phyloP scores from a whole-genome alignment of 1,140 invertebrate species.

The Drosophila ironensis region DNA sequence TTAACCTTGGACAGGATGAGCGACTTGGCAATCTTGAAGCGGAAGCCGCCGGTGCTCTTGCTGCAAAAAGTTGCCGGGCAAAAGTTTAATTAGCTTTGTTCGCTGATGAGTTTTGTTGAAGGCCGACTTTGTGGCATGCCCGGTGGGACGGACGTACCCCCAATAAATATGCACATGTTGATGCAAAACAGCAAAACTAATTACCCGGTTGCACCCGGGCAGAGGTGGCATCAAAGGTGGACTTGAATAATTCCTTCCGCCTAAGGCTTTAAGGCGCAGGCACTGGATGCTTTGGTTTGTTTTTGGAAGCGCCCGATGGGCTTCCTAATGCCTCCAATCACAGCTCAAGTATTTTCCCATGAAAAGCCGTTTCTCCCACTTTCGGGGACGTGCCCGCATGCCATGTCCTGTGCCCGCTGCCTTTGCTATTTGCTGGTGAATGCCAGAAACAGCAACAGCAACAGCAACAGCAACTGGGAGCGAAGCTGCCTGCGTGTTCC shows the following conservation, averaged over 20 bases:
- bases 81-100: conserved; percentile 67
- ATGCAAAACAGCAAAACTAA: background rate
- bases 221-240: too few species aligned
- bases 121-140: background rate
- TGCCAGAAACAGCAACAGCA: conserved; percentile 21
- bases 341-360: conserved; percentile 29
- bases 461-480: conserved; percentile 1
- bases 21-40: conserved; percentile 78
- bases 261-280: background rate
- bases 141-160: background rate
- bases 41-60: conserved; percentile 70
- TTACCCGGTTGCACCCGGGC: too few species aligned
- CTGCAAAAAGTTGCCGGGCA: conserved; percentile 33
- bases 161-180: conserved; percentile 10
- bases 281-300: background rate
- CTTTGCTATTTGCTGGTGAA: conserved; percentile 25
- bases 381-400: conserved; percentile 38
- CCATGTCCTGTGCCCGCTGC: conserved; percentile 9
- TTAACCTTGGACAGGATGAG: conserved; percentile 87
- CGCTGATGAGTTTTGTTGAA: conserved; percentile 45
- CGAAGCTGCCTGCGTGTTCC: conserved; percentile 31
- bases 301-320: conserved; percentile 16
- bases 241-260: too few species aligned
- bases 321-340: conserved; percentile 41
- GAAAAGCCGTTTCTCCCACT: background rate